These are phyloP conservation scores for Myiopsitta monachus DNA, from an alignment of 2,113 vertebrate genomes.

Conservation along the genomic window DNA sequence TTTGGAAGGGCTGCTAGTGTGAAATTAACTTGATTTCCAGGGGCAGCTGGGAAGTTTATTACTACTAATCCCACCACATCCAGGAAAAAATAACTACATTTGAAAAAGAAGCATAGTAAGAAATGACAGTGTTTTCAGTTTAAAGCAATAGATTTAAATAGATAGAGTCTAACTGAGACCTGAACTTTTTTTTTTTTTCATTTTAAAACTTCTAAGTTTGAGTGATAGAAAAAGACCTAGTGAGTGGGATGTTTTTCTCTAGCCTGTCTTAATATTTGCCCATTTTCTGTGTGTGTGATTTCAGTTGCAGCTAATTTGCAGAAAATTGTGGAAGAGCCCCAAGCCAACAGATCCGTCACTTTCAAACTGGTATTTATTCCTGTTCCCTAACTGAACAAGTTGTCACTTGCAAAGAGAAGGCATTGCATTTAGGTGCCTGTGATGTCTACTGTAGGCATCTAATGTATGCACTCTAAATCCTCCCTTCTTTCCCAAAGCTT, in stretches of 20 bases:
- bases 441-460: neutral
- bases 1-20: neutral
- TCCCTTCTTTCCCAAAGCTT: neutral
- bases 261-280: slow-evolving; percentile 13
- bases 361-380: slow-evolving; percentile 92
- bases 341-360: slow-evolving; percentile 93
- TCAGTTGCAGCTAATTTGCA: slow-evolving; percentile 98
- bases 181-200: neutral
- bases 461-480: neutral
- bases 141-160: neutral
- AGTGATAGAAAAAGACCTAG: neutral
- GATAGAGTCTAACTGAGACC: neutral
- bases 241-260: neutral
- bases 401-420: slow-evolving; percentile 6
- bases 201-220: neutral
- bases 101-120: neutral
- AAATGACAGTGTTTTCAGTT: neutral
- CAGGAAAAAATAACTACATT: neutral
- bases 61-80: neutral
- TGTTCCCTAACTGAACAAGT: slow-evolving; percentile 4
- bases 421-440: neutral
- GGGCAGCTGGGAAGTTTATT: neutral
- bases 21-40: neutral
- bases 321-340: slow-evolving; percentile 98
- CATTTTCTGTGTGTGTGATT: slow-evolving; percentile 67